phyloP scores from a whole-genome alignment of 1,140 invertebrate genomes.

The Bombus ignitus region DNA sequence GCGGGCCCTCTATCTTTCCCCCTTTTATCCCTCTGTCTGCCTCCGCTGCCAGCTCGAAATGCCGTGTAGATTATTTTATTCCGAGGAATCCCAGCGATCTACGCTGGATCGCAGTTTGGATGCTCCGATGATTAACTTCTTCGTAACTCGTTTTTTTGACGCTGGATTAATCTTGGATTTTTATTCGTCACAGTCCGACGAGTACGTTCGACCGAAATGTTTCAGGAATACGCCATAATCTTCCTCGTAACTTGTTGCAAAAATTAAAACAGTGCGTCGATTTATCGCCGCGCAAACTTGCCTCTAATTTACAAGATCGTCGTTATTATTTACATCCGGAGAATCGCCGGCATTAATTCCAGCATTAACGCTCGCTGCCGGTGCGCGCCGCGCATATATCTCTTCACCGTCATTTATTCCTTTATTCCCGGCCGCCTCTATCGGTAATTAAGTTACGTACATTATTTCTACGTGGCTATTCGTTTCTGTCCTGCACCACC shows the following conservation, averaged over 20 bases:
- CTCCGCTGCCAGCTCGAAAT: neutral
- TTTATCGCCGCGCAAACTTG: constrained; percentile 11
- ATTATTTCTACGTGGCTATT: constrained; percentile 46
- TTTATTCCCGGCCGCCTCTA: constrained; percentile 58
- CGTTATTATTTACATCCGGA: constrained; percentile 18
- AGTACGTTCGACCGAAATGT: neutral
- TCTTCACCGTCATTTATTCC: constrained; percentile 70
- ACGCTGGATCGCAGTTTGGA: neutral
- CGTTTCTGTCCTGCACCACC: constrained; percentile 40
- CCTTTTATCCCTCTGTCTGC: constrained; percentile 2
- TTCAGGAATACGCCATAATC: neutral
- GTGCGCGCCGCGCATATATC: constrained; percentile 39
- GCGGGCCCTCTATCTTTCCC: neutral
- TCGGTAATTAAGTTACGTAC: constrained; percentile 73
- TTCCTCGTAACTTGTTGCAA: neutral
- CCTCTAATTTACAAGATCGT: constrained; percentile 23
- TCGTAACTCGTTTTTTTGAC: neutral
- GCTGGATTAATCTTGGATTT: neutral
- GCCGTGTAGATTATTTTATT: constrained; percentile 43
- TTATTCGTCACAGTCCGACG: neutral
- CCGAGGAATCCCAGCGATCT: constrained; percentile 21
- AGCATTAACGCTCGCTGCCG: constrained; percentile 12
- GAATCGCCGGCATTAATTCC: constrained; percentile 7
- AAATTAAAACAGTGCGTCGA: neutral
- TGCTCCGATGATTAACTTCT: neutral